Evolutionary conservation across 1,140 invertebrate genomes (phyloP).

Genomic region (Sycophila sp.): DNA sequence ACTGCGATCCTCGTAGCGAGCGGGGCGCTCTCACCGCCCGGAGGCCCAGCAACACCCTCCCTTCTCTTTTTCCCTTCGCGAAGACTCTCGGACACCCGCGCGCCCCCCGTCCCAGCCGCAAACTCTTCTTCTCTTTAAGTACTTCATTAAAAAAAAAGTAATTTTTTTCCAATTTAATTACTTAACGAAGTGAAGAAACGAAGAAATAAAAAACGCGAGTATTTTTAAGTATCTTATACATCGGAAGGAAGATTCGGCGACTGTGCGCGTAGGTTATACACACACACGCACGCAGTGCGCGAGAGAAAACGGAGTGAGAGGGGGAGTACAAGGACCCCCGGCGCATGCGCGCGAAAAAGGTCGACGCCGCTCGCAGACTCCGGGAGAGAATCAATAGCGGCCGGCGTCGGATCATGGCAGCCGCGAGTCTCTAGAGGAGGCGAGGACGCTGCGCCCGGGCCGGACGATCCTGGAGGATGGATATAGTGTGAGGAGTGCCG

Average conservation of each 20-base stretch:
- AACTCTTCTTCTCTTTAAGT: no score
- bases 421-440: conserved; percentile 19
- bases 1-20: conserved; percentile 18
- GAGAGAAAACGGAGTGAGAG: not conserved
- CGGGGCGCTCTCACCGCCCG: not conserved
- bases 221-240: not conserved
- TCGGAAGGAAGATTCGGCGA: not conserved
- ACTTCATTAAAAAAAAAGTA: no score
- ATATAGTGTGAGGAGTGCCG: conserved; percentile 43
- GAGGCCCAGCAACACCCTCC: not conserved
- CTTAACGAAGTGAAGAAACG: not conserved
- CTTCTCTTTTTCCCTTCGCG: conserved; percentile 21
- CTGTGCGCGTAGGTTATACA: no score
- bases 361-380: not conserved
- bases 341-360: conserved; percentile 25
- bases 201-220: no score
- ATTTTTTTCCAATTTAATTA: no score
- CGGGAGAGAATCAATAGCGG: conserved; percentile 22
- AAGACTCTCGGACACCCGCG: not conserved
- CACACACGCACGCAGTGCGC: conserved; percentile 1
- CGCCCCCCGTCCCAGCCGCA: no score
- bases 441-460: not conserved
- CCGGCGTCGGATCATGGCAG: not conserved
- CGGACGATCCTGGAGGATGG: conserved; percentile 38
- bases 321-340: no score